phyloP scores from a whole-genome alignment of 2,113 vertebrate species.

The Oenanthe oenanthe region DNA sequence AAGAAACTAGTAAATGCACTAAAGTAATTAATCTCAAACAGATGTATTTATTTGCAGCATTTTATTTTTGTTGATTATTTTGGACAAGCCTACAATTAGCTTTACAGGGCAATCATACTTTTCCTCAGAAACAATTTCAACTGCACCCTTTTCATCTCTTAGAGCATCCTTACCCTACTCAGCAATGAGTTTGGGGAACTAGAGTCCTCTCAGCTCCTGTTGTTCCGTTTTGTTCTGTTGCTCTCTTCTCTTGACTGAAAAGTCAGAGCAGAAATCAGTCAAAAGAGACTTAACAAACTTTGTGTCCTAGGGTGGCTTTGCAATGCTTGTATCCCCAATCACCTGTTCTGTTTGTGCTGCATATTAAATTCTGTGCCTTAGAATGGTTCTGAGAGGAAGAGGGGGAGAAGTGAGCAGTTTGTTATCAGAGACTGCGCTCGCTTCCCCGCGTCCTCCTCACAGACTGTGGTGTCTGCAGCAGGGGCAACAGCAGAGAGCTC shows the following conservation, averaged over 20 bases:
- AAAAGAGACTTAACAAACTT: not conserved
- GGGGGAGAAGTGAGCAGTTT: accelerated
- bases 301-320: too few species aligned
- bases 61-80: not conserved
- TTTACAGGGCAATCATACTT: not conserved
- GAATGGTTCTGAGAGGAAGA: accelerated
- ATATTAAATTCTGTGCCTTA: not conserved
- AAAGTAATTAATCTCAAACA: not conserved
- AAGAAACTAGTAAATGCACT: not conserved
- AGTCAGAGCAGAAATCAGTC: not conserved
- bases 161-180: not conserved
- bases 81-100: not conserved
- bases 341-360: not conserved
- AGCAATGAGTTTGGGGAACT: not conserved
- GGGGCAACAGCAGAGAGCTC: accelerated
- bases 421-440: not conserved
- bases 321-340: too few species aligned
- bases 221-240: not conserved
- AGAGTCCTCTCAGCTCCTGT: not conserved
- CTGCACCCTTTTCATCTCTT: not conserved
- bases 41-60: not conserved
- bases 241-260: not conserved
- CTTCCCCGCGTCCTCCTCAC: accelerated
- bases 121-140: not conserved
- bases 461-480: not conserved